Base-by-base conservation (phyloP, 1,140 invertebrate species). In the Platyura marginata region DNA sequence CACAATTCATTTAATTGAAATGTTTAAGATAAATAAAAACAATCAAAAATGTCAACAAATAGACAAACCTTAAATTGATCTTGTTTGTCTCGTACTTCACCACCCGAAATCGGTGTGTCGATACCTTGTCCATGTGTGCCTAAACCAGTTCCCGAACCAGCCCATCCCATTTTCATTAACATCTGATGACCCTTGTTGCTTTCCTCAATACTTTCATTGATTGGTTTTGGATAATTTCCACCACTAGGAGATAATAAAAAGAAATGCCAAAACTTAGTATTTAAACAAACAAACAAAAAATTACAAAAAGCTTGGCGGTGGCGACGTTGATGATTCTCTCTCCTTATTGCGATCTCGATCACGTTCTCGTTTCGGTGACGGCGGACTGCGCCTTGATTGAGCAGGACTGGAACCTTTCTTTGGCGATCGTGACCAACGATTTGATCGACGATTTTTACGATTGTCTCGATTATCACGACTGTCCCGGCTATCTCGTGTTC, bases 101-200 rank as follows among this genome's bases (percentile, higher is more conserved):
- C 91, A 0, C 84, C 87, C 29, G 82, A 80, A 47, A 97, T 92
- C 0, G 92, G 92, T 48, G 90, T 80, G 48, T 90, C 85, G 44
- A 95, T 96, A 16, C 92, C 92, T 61, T 95, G 90, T 45, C 94
- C 91, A 32, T 87, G 79, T 0, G 81, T 80, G 16, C 92, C 92
- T 1, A 96, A 67, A 6, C 92, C 93, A 15, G 81, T 80, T 25
- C 83, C 82, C 44, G 75, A 70, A 34, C 72, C 71, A 46, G 70
- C 67, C 92, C 92, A 97, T 9, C 92, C 92, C 90, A 96, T 96
- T 66, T 92, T 92, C 57, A 79, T 84, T 22, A 96, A 65, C 63
- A 97, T 74, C 61, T 95, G 89, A 66, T 96, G 91, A 0, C 93
- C 92, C 62, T 94, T 95, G 63, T 96, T 97, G 21, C 74, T 79